Evolutionary conservation across 1,140 invertebrate species (phyloP).

Genomic region (Diorhabda carinulata): DNA sequence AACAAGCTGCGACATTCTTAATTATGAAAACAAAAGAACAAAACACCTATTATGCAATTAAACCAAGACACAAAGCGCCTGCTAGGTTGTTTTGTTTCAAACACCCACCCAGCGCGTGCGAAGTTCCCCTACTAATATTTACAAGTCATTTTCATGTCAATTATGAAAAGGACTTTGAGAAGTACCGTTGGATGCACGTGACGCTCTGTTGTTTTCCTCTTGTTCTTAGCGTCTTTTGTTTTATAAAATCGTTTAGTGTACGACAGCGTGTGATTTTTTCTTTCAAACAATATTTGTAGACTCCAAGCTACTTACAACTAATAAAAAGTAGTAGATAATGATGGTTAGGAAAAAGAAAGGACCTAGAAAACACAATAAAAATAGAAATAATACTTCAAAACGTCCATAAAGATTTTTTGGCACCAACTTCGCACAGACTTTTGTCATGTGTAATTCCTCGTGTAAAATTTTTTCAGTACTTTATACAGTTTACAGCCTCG

Average conservation of each 20-base stretch:
- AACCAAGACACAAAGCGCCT: conserved; percentile 20
- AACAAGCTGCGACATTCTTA: conserved; percentile 13
- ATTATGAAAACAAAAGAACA: conserved; percentile 23
- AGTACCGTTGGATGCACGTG: conserved; percentile 13
- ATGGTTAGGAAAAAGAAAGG: no score
- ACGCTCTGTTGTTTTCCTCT: conserved; percentile 14
- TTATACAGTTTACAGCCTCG: no score
- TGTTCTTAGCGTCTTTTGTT: not conserved
- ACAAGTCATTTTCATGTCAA: conserved; percentile 25
- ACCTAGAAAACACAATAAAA: no score
- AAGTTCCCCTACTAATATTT: conserved; percentile 18
- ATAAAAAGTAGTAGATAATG: no score
- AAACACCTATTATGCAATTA: conserved; percentile 32
- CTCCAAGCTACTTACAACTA: no score
- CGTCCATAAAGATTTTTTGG: no score
- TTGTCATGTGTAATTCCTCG: no score
- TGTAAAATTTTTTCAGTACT: no score
- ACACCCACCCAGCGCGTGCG: conserved; percentile 26
- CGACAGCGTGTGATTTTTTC: not conserved
- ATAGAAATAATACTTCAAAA: no score
- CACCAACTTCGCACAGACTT: no score
- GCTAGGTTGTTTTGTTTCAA: conserved; percentile 19
- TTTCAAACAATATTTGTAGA: no score
- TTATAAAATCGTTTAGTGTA: not conserved
- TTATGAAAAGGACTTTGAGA: conserved; percentile 19